Conservation (phyloP, 2,888 invertebrate genomes). For the Drosophila niveifrons region DNA sequence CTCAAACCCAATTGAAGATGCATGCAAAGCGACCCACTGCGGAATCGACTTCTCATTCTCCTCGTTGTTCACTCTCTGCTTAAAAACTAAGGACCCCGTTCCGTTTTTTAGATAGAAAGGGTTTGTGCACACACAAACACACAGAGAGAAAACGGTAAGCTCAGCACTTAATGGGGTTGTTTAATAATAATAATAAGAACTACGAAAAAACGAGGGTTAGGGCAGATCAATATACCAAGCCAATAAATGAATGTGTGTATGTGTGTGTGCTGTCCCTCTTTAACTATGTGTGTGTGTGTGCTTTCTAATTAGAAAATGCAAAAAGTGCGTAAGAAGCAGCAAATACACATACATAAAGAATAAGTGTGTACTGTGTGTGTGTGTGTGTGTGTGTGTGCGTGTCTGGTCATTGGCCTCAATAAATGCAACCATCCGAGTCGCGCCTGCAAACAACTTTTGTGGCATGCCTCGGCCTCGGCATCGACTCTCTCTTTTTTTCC, state of each 20-base stretch:
- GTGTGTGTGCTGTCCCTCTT: conserved; percentile 26
- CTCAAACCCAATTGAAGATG: conserved; percentile 43
- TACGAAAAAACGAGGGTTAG: conserved; percentile 50
- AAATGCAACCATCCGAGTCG: conserved; percentile 73
- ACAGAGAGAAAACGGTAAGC: conserved; percentile 11
- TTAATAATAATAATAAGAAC: conserved; percentile 73
- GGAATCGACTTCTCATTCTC: conserved; percentile 50
- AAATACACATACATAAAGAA: conserved; percentile 32
- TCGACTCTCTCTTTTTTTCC: conserved; percentile 5
- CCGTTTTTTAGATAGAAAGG: conserved; percentile 57
- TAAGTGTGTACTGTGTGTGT: conserved; percentile 15
- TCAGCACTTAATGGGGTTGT: conserved; percentile 73
- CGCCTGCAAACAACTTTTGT: conserved; percentile 71
- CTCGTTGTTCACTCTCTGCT: not conserved
- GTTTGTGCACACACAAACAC: conserved; percentile 9
- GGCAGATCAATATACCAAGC: conserved; percentile 75
- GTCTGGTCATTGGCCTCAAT: conserved; percentile 77
- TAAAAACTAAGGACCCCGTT: conserved; percentile 11
- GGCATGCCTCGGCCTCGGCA: conserved; percentile 41
- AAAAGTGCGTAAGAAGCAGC: conserved; percentile 79
- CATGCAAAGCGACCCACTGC: conserved; percentile 23
- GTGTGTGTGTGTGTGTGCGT: conserved; percentile 30
- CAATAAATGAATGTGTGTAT: conserved; percentile 59
- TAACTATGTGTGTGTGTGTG: conserved; percentile 24
- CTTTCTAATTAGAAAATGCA: conserved; percentile 76